These are phyloP conservation scores for Agrochola circellaris DNA, from an alignment of 2,888 invertebrate genomes.

Conservation along the genomic window DNA sequence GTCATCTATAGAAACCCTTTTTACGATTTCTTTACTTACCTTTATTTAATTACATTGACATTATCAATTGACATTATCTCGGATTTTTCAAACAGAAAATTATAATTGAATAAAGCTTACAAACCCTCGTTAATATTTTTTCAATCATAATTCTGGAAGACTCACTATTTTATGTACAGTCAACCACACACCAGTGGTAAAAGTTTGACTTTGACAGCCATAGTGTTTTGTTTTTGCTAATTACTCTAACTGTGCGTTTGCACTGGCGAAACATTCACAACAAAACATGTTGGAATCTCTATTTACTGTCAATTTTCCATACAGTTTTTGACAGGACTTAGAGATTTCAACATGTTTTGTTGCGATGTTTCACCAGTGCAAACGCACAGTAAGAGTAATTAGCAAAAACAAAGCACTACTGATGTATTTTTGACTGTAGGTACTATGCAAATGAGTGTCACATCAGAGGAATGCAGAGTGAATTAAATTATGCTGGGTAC, in stretches of 20 bases:
- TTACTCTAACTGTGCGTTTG: too few species aligned
- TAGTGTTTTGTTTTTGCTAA: too few species aligned
- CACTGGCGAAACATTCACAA: too few species aligned
- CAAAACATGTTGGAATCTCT: too few species aligned
- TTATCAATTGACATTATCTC: not conserved
- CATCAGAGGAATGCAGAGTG: not conserved
- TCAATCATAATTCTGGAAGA: not conserved
- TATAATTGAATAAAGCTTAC: not conserved
- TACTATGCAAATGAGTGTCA: not conserved
- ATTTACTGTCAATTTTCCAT: too few species aligned
- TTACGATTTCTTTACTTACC: too few species aligned
- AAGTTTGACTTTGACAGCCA: not conserved
- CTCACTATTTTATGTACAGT: constrained; percentile 1
- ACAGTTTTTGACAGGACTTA: too few species aligned
- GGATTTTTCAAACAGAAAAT: not conserved
- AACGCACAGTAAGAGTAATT: not conserved
- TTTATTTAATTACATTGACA: too few species aligned
- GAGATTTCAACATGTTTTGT: too few species aligned
- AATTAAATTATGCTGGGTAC: not conserved
- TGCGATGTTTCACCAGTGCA: too few species aligned
- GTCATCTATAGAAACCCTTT: too few species aligned
- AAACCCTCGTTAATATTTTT: not conserved
- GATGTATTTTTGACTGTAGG: not conserved
- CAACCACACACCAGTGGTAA: not conserved
- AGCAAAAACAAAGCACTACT: too few species aligned